phyloP scores from a whole-genome alignment of 2,888 invertebrate species.

The Ormia ochracea region DNA sequence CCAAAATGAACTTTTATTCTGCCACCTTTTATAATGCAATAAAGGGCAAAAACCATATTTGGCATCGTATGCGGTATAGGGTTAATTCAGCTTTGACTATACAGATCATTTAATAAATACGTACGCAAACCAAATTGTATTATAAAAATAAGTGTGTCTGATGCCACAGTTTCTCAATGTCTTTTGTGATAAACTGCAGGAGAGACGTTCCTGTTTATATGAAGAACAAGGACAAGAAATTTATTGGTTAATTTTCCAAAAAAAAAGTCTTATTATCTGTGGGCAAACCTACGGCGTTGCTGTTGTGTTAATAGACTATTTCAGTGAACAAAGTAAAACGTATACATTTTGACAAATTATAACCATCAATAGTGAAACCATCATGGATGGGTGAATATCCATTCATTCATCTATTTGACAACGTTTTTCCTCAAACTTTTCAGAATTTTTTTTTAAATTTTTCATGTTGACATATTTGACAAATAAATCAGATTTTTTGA shows the following conservation, averaged over 20 bases:
- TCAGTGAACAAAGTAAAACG: conserved; percentile 20
- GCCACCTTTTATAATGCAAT: no score
- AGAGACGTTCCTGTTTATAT: no score
- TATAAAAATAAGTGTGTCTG: no score
- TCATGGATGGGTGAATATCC: conserved; percentile 37
- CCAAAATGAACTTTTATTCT: no score
- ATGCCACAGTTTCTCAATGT: no score
- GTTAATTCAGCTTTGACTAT: no score
- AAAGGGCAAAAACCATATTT: no score
- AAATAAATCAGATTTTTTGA: conserved; percentile 56
- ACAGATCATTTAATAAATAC: no score
- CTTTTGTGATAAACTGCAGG: no score
- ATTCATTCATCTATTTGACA: conserved; percentile 40
- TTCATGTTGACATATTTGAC: conserved; percentile 51
- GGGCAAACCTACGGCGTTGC: background rate
- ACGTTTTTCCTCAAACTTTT: background rate
- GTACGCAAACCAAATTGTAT: no score
- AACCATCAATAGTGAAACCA: conserved; percentile 48
- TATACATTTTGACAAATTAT: conserved; percentile 58
- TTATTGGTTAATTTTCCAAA: background rate
- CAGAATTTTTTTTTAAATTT: conserved; percentile 28
- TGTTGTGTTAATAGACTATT: conserved; percentile 31
- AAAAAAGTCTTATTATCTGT: background rate
- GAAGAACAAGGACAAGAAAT: no score
- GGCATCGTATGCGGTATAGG: no score